Evolutionary conservation across 2,797 vertebrate species (phyloP), one percentile per base, ranked within the genome.

Genomic region (Anguilla anguilla): DNA sequence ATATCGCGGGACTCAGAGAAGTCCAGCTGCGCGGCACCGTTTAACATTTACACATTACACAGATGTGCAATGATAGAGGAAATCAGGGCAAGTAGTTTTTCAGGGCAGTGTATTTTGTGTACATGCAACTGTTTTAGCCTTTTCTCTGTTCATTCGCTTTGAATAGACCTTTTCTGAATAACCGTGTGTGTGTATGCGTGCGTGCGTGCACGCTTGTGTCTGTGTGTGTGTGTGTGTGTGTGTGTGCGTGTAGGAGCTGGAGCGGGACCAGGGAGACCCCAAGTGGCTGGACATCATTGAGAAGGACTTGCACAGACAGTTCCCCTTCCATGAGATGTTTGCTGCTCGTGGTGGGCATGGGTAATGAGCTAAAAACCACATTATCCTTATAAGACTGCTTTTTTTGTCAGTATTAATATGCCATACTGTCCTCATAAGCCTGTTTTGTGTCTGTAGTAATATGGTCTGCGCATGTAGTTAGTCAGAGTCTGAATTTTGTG

Each of bases 211-310:
- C 2, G 72, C 31, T 4, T 15, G 2, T 77, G 28, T 31, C 0
- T 74, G 5, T 74, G 0, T 13, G 28, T 39, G 15, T 77, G 13
- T 39, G 11, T 77, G 72, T 77, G 35, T 39, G 72, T 5, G 72
- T 35, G 35, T 15, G 31, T 19, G 72, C 4, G 10, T 72, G 72
- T 22, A 98, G 97, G 97, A 98, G 89, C 94, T 98, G 93, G 97
- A 98, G 91, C 94, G 96, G 84, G 96, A 97, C 67, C 93, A 91
- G 11, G 98, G 97, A 49, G 98, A 98, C 88, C 96, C 98, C 17
- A 98, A 98, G 89, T 98, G 98, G 98, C 89, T 98, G 90, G 98
- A 98, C 91, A 98, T 98, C 89, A 98, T 98, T 84, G 98, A 98
- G 94, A 98, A 98, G 92, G 98, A 98, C 90, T 95, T 98, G 13